Base-by-base conservation (phyloP, 1,140 invertebrate genomes). In the Geopemphigus sp. region DNA sequence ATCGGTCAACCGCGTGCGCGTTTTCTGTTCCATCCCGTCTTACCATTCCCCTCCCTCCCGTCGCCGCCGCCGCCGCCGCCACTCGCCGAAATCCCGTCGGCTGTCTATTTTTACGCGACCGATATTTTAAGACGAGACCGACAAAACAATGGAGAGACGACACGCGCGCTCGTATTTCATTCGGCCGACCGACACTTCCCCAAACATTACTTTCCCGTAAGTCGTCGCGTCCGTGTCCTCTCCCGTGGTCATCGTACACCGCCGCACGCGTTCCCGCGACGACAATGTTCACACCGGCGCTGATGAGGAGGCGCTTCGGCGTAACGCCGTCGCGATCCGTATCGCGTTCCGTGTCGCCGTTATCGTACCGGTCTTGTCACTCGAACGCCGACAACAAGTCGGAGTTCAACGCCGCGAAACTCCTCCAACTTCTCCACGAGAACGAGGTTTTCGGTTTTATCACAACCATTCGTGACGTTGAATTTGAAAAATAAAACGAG, bases 91-190 rank as follows among this genome's bases (percentile, higher is more conserved):
- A n/a, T n/a, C n/a, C n/a, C 32, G 8, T 4, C 32, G 32, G 8
- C 32, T 8, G n/a, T 78, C 74, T 78, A 78, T 78, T 78, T 78
- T 26, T 76, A 76, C n/a, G 57, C 73, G 73, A 76, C 73, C 73
- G 73, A 76, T 76, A 76, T 76, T 76, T 76, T 76, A 59, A 76
- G 56, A 76, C 56, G 56, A 39, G 56, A 61, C 73, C 8, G 29
- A 3, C 39, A 39, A 19, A 56, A 73, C 56, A 76, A 74, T 57
- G 39, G 72, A 74, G 53, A n/a, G 3, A 39, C n/a, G n/a, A n/a
- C n/a, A n/a, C n/a, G n/a, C n/a, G n/a, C n/a, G 22, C 5, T 59
- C 73, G 8, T 39, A 11, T 45, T 61, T 61, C 56, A 76, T 76
- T 76, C 73, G 61, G 24, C 32, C 29, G 73, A 59, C 73, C 14